Evolutionary conservation across 2,113 vertebrate species (phyloP).

Genomic region (Alectura lathami): DNA sequence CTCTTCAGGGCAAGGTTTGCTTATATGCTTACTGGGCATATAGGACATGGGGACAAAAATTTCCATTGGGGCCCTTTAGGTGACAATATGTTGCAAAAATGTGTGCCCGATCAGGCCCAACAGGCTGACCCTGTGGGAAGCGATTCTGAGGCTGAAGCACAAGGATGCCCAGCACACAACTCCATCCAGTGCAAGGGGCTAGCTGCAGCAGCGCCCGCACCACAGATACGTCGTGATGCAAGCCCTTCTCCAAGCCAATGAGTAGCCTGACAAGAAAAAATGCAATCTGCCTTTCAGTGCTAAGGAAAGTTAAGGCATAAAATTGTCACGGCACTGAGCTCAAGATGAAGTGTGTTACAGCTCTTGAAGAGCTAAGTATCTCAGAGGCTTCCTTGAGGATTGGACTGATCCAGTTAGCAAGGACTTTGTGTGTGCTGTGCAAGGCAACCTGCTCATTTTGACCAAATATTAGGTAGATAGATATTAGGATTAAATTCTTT

Average conservation of each 20-base stretch:
- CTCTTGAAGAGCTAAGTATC: background rate
- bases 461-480: too few relatives aligned
- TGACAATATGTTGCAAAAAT: background rate
- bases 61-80: background rate
- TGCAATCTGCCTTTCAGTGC: background rate
- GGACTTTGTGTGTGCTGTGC: background rate
- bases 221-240: background rate
- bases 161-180: background rate
- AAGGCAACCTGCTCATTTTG: background rate
- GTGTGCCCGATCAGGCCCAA: background rate
- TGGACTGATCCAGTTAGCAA: background rate
- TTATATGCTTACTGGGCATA: background rate
- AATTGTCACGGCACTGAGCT: background rate
- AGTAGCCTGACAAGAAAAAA: background rate
- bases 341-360: rapidly evolving
- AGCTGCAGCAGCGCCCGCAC: background rate
- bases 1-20: background rate
- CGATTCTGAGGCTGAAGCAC: background rate
- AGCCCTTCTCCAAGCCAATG: background rate
- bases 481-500: too few relatives aligned
- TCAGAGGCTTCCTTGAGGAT: background rate
- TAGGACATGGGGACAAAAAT: background rate
- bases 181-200: background rate
- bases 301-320: background rate
- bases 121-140: background rate